These are phyloP conservation scores for Benthosema pterotum DNA, from an alignment of 2,797 vertebrate species.

Conservation along the genomic window DNA sequence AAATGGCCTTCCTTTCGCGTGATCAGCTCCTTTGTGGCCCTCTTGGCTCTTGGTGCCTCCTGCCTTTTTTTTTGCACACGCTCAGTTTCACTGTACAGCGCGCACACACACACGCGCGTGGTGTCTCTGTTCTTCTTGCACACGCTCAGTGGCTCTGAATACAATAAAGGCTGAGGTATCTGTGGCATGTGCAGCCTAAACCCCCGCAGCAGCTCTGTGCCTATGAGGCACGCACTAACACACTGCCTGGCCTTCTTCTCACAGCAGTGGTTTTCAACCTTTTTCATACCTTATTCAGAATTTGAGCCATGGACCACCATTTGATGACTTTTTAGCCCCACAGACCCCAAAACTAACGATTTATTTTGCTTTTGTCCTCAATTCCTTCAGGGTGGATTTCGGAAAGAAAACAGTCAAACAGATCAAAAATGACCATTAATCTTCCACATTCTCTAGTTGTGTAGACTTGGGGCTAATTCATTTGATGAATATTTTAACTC, in stretches of 20 bases:
- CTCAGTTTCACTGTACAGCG: constrained; percentile 45
- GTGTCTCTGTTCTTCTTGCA: constrained; percentile 45
- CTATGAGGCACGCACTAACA: constrained; percentile 51
- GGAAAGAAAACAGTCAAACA: no score
- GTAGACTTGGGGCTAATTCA: no score
- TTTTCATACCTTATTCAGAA: no score
- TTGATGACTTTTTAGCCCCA: no score
- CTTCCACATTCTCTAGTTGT: no score
- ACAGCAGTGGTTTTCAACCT: no score
- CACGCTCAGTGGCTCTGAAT: constrained; percentile 59
- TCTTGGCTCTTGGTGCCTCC: constrained; percentile 33
- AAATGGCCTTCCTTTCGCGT: constrained; percentile 42
- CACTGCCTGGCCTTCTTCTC: constrained; percentile 48
- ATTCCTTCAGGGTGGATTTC: no score
- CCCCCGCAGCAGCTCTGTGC: constrained; percentile 79
- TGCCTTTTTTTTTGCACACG: constrained; percentile 41
- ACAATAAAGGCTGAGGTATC: constrained; percentile 79
- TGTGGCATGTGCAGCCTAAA: constrained; percentile 80
- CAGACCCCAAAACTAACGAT: no score
- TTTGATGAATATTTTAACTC: no score
- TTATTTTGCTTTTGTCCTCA: no score
- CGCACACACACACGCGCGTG: constrained; percentile 35
- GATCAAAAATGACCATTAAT: no score
- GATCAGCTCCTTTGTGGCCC: constrained; percentile 48
- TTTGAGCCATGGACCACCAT: no score